These are phyloP conservation scores for Ommatoiulus sabulosus DNA, from an alignment of 2,888 invertebrate species.

Conservation along the genomic window DNA sequence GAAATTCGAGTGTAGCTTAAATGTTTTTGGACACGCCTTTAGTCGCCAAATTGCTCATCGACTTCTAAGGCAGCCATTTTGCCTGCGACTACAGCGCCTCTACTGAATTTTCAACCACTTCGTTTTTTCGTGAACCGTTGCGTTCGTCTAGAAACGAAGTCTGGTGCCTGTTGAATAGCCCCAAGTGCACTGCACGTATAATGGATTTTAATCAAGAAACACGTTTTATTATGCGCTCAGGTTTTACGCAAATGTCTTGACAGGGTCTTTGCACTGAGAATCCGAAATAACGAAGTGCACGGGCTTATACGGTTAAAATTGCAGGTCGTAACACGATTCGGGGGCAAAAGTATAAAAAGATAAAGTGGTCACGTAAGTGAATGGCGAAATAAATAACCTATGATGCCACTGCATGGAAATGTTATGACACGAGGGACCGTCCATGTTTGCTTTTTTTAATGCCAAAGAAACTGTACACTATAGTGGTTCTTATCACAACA, in stretches of 20 bases:
- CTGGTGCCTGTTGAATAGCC: neutral
- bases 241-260: constrained; percentile 37
- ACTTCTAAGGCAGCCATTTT: too few species aligned
- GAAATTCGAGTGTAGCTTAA: too few species aligned
- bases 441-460: neutral
- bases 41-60: too few species aligned
- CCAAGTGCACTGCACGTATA: constrained; percentile 29
- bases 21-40: too few species aligned
- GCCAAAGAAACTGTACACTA: too few species aligned
- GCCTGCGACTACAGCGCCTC: too few species aligned
- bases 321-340: neutral
- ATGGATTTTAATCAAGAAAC: constrained; percentile 35
- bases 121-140: neutral
- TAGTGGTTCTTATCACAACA: too few species aligned
- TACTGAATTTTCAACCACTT: too few species aligned
- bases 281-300: neutral
- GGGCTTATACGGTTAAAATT: neutral
- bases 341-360: neutral
- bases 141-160: neutral
- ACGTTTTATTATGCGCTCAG: neutral
- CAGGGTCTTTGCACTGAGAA: constrained; percentile 19
- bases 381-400: neutral
- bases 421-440: neutral
- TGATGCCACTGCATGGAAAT: neutral
- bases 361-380: neutral